phyloP scores from a whole-genome alignment of 2,797 vertebrate species.

The Cyclura pinguis region DNA sequence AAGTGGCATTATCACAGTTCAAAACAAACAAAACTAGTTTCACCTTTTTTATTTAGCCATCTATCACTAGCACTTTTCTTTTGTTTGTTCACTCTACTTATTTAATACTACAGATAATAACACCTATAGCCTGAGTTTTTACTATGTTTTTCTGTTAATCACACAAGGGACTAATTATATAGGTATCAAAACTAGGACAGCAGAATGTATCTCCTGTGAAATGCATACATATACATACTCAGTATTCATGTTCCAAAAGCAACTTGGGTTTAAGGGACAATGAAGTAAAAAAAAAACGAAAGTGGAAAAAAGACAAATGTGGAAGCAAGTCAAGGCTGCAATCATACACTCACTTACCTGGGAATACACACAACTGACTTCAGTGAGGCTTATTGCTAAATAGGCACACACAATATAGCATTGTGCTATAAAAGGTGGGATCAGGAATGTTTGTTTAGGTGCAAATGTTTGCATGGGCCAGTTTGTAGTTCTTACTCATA shows the following conservation, averaged over 20 bases:
- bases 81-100: not conserved
- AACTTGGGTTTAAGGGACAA: not conserved
- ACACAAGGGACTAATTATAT: not conserved
- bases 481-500: not conserved
- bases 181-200: slow-evolving; percentile 34
- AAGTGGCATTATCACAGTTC: not conserved
- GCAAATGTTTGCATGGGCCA: too few relatives aligned
- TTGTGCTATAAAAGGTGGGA: not conserved
- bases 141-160: not conserved
- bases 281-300: slow-evolving; percentile 13
- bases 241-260: not conserved
- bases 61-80: not conserved
- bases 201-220: slow-evolving; percentile 34
- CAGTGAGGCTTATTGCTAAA: not conserved
- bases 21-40: not conserved
- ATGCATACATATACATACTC: slow-evolving; percentile 19
- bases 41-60: not conserved
- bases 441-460: not conserved
- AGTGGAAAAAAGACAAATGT: not conserved
- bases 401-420: not conserved
- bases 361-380: not conserved
- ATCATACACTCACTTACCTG: not conserved
- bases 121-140: not conserved
- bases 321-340: not conserved
- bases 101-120: slow-evolving; percentile 28